phyloP scores from a whole-genome alignment of 2,888 invertebrate genomes.

The Scelioninae gen. 1 region DNA sequence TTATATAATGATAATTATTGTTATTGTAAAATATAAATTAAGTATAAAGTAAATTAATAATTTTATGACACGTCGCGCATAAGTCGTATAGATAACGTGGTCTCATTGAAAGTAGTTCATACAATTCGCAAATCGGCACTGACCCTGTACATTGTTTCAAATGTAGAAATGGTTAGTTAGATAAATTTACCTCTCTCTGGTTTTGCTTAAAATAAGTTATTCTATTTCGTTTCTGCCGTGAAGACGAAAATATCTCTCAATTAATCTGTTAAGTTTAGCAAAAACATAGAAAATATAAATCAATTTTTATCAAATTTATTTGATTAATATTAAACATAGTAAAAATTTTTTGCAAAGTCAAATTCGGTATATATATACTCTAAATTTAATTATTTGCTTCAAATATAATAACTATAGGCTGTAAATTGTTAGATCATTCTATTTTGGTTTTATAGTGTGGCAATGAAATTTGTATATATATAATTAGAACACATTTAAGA shows the following conservation, averaged over 20 bases:
- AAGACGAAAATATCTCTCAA: slow-evolving; percentile 40
- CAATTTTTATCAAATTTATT: too few relatives aligned
- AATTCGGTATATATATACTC: not conserved
- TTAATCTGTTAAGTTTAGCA: slow-evolving; percentile 31
- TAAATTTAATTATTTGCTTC: not conserved
- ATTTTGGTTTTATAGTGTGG: slow-evolving; percentile 60
- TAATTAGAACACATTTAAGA: slow-evolving; percentile 45
- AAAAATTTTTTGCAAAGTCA: too few relatives aligned
- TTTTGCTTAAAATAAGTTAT: slow-evolving; percentile 62
- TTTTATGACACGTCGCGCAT: slow-evolving; percentile 8
- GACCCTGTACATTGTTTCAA: slow-evolving; percentile 66
- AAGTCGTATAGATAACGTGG: slow-evolving; percentile 33
- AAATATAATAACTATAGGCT: slow-evolving; percentile 20
- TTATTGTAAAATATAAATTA: too few relatives aligned
- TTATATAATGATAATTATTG: too few relatives aligned
- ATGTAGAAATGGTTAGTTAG: slow-evolving; percentile 61
- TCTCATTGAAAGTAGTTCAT: slow-evolving; percentile 60
- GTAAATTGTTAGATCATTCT: slow-evolving; percentile 43
- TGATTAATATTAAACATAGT: too few relatives aligned
- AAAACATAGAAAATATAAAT: not conserved
- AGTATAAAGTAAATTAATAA: slow-evolving; percentile 6
- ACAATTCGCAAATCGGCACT: slow-evolving; percentile 51
- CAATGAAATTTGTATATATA: slow-evolving; percentile 65
- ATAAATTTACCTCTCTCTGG: slow-evolving; percentile 54
- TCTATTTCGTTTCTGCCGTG: slow-evolving; percentile 47